Evolutionary conservation across 2,888 invertebrate species (phyloP), one percentile per base, ranked within the genome.

Genomic region (Apotomis betuletana): DNA sequence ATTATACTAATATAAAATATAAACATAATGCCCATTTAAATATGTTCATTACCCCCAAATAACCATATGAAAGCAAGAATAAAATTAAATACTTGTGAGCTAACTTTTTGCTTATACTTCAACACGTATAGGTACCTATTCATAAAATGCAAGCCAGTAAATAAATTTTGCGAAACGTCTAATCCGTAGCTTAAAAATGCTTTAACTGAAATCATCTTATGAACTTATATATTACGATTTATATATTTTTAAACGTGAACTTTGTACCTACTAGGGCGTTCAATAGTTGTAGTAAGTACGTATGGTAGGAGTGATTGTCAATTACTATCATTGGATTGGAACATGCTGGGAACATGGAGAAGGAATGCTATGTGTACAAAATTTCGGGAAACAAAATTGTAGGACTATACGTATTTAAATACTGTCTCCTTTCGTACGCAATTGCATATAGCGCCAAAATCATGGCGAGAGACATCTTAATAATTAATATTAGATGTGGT

Each of bases 151-250:
- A 41, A 60, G 61, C 41, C 60, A 13, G 38, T n/a, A 61, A 15
- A 49, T 58, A 57, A 62, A 13, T 51, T 15, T 38, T 41, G 60
- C 60, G 44, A 44, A 65, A 64, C 78, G 79, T 77, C 77, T 82
- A 82, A 83, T 81, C 80, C 81, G 87, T 90, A 91, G 91, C 91
- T 90, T 90, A 88, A 85, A 80, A 85, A 90, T 88, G 92, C 92
- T 92, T 92, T 92, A 92, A 91, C 85, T 86, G 88, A 88, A 91
- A 90, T 85, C 83, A 85, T 92, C 92, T 92, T 92, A 92, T 92
- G 92, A 92, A 90, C 86, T 86, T 88, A 89, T 63, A 72, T 72
- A 67, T 85, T 85, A 90, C 88, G 81, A 87, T 82, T 85, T 88
- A 87, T 87, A 87, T 89, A 90, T 85, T 88, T 87, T 86, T 83